Percentiles rank a stretch among this genome's conserved stretches.
Conservation (phyloP, 1,140 invertebrate genomes). For the Zeugodacus cucurbitae region DNA sequence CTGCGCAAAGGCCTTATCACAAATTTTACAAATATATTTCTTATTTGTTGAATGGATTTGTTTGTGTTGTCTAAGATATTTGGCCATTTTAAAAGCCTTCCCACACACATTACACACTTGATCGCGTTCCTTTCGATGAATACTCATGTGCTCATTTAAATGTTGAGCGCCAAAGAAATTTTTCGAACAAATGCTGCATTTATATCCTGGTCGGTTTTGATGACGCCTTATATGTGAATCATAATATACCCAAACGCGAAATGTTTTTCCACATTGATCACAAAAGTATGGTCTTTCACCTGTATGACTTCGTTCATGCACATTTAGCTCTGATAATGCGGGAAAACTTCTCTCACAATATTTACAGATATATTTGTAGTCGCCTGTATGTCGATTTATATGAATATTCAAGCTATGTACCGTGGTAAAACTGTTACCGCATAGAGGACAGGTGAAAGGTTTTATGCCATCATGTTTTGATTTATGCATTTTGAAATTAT, state of each 20-base stretch:
- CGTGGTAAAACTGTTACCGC: constrained; percentile 48
- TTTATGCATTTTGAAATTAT: constrained; percentile 48
- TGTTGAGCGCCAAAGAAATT: constrained; percentile 46
- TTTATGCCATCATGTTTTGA: constrained; percentile 47
- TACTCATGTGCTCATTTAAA: constrained; percentile 51
- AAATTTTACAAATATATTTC: constrained; percentile 53
- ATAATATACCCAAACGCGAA: constrained; percentile 48
- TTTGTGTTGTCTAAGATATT: constrained; percentile 51
- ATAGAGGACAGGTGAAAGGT: constrained; percentile 51
- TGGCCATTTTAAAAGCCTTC: constrained; percentile 51
- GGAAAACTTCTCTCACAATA: constrained; percentile 51
- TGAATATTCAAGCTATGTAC: constrained; percentile 48
- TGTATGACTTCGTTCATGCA: constrained; percentile 50
- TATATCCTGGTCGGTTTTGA: constrained; percentile 47
- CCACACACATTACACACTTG: constrained; percentile 52
- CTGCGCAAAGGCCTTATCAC: constrained; percentile 48
- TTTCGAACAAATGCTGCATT: constrained; percentile 51
- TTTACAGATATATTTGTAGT: constrained; percentile 48
- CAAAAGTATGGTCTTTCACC: constrained; percentile 53
- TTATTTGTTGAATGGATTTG: constrained; percentile 49
- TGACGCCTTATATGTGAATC: constrained; percentile 49
- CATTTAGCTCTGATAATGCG: constrained; percentile 45
- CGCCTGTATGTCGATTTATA: constrained; percentile 47
- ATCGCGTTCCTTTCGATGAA: constrained; percentile 50
- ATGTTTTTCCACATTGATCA: constrained; percentile 51